phyloP scores from a whole-genome alignment of 2,797 vertebrate genomes.

The Acropternis orthonyx region DNA sequence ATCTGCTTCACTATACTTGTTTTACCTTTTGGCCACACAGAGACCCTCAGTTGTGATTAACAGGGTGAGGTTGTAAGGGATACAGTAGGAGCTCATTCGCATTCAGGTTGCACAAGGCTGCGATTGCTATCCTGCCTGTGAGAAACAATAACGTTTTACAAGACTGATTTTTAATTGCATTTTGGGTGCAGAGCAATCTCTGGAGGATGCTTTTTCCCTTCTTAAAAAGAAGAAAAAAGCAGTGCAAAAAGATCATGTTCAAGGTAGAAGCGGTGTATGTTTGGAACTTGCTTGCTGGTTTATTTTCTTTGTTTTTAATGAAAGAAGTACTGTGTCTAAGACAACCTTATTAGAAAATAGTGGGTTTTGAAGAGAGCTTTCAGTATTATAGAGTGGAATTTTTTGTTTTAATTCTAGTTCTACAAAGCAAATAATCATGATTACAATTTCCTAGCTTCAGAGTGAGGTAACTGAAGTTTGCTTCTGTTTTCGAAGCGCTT shows the following conservation, averaged over 20 bases:
- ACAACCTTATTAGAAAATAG: not conserved
- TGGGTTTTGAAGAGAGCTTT: not conserved
- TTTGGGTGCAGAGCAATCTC: not conserved
- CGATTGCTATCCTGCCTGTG: not conserved
- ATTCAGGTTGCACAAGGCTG: not conserved
- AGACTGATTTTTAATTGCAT: constrained; percentile 35
- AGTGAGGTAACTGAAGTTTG: not conserved
- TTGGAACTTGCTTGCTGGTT: not conserved
- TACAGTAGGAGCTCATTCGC: not conserved
- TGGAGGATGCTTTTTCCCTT: not conserved
- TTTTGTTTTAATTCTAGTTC: not conserved
- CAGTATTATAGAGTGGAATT: not conserved
- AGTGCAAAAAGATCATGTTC: not conserved
- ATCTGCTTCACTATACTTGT: not conserved
- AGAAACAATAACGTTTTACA: not conserved
- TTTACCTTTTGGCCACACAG: not conserved
- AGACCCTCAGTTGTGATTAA: not conserved
- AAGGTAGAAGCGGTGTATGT: not conserved
- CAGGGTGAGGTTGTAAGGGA: not conserved
- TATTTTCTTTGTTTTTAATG: not conserved
- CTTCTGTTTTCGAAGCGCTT: not conserved
- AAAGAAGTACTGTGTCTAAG: not conserved
- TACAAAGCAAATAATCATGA: not conserved
- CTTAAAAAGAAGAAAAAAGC: not conserved
- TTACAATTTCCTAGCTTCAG: not conserved